Evolutionary conservation across 2,888 invertebrate species (phyloP), one percentile per base, ranked within the genome.

Genomic region (Suillia variegata): DNA sequence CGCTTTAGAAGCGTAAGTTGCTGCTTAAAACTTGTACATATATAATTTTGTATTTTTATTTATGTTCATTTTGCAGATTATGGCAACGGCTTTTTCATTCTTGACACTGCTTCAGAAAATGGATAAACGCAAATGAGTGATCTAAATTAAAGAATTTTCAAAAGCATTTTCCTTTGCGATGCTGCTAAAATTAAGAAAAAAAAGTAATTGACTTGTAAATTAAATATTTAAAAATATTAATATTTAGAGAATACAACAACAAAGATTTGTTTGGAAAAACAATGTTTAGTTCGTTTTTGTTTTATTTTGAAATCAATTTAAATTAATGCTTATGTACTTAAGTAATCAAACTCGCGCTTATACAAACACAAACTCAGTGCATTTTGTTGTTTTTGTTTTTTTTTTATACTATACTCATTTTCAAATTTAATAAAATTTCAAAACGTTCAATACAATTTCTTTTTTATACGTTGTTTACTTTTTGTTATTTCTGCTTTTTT

Each of bases 31-130:
- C 5, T 26, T 26, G 26, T 26, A 26, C 26, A 26, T 26, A 26
- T 26, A 26, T 26, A 26, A 6, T 26, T 26, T 26, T 10, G 26
- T 26, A 6, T 26, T 26, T 5, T 26, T 26, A 6, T 26, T n/a
- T n/a, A n/a, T n/a, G n/a, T n/a, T n/a, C n/a, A n/a, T n/a, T n/a
- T n/a, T n/a, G n/a, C 54, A 80, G 79, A 72, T 75, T 4, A 68
- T 79, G 12, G 72, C 76, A 5, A 75, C 79, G 1, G 74, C 76
- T 0, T 80, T 80, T 54, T 80, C 80, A 0, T 77, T 77, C 54
- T 69, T 77, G 15, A 80, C 79, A 1, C 49, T 80, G 2, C 59
- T 80, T 20, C 75, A 77, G 50, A 74, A 76, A 59, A 68, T 78
- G 75, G 78, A 74, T 63, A 58, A 71, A 18, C 66, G 68, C 18